phyloP scores from a whole-genome alignment of 2,113 vertebrate species.

The Fukomys damarensis region DNA sequence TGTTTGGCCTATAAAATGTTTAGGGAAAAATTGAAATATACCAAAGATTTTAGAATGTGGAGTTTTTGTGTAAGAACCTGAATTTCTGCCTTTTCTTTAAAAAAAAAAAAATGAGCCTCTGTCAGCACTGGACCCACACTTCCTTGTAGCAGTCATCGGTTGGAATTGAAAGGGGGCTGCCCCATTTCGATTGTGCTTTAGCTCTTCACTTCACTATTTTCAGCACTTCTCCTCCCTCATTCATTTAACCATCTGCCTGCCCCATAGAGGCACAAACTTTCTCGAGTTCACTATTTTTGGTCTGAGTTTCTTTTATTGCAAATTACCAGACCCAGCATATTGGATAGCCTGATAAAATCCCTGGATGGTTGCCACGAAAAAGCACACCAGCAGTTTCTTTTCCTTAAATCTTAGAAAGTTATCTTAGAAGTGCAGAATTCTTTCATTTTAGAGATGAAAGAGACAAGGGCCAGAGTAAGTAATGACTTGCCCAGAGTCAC shows the following conservation, averaged over 20 bases:
- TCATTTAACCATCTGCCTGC: slow-evolving; percentile 53
- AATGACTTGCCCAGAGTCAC: slow-evolving; percentile 13
- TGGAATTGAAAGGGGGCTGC: background rate
- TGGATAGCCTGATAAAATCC: slow-evolving; percentile 42
- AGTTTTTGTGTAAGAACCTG: slow-evolving; percentile 29
- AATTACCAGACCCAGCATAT: slow-evolving; percentile 28
- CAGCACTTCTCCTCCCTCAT: background rate
- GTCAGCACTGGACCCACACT: background rate
- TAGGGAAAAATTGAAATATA: background rate
- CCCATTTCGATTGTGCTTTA: background rate
- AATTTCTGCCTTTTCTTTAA: slow-evolving; percentile 49
- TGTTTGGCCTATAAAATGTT: background rate
- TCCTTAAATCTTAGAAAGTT: slow-evolving; percentile 33
- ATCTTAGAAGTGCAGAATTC: slow-evolving; percentile 44
- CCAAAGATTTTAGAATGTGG: slow-evolving; percentile 39
- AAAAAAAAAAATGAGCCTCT: background rate
- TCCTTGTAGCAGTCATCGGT: background rate
- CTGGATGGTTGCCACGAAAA: slow-evolving; percentile 28
- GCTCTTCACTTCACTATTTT: slow-evolving; percentile 51
- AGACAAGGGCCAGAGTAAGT: background rate
- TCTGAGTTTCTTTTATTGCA: slow-evolving; percentile 53
- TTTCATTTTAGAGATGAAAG: slow-evolving; percentile 45
- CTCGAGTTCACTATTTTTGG: slow-evolving; percentile 19
- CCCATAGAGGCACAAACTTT: background rate
- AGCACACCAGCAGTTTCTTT: slow-evolving; percentile 29